phyloP scores from a whole-genome alignment of 1,140 invertebrate species.

The Trialeurodes vaporariorum region DNA sequence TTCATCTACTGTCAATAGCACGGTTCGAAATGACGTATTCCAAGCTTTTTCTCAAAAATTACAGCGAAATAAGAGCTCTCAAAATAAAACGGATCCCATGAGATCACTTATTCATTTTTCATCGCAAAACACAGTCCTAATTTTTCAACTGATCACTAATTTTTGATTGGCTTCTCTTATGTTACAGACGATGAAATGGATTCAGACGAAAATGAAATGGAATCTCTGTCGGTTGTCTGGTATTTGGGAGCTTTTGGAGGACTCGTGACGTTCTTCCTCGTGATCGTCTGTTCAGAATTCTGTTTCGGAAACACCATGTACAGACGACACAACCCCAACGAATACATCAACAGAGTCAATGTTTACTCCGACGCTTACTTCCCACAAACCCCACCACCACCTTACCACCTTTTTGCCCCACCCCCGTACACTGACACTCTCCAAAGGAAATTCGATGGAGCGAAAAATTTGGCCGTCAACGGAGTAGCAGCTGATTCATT shows the following conservation, averaged over 20 bases:
- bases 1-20: too few relatives aligned
- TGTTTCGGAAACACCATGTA: slow-evolving; percentile 35
- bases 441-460: slow-evolving; percentile 17
- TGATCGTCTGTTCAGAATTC: slow-evolving; percentile 47
- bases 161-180: too few relatives aligned
- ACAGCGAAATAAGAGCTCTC: too few relatives aligned
- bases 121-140: too few relatives aligned
- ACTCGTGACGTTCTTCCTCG: slow-evolving; percentile 43
- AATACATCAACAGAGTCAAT: slow-evolving; percentile 29
- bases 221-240: slow-evolving; percentile 36
- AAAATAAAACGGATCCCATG: too few relatives aligned
- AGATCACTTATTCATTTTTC: too few relatives aligned
- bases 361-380: slow-evolving; percentile 19
- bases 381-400: slow-evolving; percentile 39
- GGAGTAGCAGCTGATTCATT: neutral
- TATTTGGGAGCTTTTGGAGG: slow-evolving; percentile 47
- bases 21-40: too few relatives aligned
- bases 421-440: slow-evolving; percentile 42
- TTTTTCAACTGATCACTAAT: too few relatives aligned
- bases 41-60: too few relatives aligned
- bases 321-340: slow-evolving; percentile 23
- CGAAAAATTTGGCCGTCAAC: neutral
- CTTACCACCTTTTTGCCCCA: slow-evolving; percentile 46
- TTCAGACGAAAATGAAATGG: neutral
- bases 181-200: neutral